A percentile compares a stretch with the other conserved stretches of the same genome.
phyloP scores from a whole-genome alignment of 2,888 invertebrate species.

The Pheosia tremula region DNA sequence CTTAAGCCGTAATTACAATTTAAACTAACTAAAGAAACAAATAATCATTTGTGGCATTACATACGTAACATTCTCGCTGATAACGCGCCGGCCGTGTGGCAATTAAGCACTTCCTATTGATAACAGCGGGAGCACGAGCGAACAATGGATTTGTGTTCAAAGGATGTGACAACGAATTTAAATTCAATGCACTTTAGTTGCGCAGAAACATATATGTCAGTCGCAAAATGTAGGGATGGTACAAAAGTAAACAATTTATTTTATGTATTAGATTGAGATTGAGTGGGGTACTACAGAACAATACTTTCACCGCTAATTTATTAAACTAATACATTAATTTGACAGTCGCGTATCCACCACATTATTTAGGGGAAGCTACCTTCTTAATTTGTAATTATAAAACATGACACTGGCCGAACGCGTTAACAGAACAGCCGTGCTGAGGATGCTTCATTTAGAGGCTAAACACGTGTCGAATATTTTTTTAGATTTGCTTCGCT shows the following conservation, averaged over 20 bases:
- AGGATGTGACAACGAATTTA: constrained; percentile 5
- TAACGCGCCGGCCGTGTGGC: neutral
- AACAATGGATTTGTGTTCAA: constrained; percentile 8
- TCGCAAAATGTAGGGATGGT: neutral
- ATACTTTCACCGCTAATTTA: too few species aligned
- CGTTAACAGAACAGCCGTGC: too few species aligned
- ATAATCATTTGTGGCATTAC: neutral
- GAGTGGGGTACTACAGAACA: too few species aligned
- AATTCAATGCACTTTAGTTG: constrained; percentile 4
- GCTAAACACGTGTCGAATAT: too few species aligned
- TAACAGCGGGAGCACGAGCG: constrained; percentile 1
- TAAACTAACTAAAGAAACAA: constrained; percentile 1
- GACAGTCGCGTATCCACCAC: too few species aligned
- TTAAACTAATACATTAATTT: too few species aligned
- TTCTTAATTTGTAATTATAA: too few species aligned
- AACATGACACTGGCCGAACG: too few species aligned
- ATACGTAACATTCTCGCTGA: neutral
- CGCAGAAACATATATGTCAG: neutral
- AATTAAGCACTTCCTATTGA: constrained; percentile 6
- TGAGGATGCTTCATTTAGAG: too few species aligned
- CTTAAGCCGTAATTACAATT: constrained; percentile 7
- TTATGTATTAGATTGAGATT: too few species aligned
- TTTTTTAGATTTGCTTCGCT: too few species aligned
- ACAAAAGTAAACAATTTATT: neutral
- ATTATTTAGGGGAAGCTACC: too few species aligned